Evolutionary conservation across 2,888 invertebrate species (phyloP), one percentile per base, ranked within the genome.

Genomic region (Aproaerema taeniolella): DNA sequence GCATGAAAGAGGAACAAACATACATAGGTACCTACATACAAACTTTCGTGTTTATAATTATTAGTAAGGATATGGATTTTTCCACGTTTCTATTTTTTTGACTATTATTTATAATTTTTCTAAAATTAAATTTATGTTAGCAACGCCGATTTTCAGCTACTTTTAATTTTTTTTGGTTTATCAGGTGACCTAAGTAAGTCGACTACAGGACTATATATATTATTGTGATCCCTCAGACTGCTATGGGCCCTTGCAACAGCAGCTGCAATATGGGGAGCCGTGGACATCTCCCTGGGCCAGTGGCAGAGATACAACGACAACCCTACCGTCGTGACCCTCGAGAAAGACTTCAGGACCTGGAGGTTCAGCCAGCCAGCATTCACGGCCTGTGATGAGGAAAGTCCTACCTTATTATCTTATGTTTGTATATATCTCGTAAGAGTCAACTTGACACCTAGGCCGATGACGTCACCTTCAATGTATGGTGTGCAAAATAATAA

Each of bases 341-440:
- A 90, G 53, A 91, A 91, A 48, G 89, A 91, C 68, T 91, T 83
- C 61, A 63, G 90, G 31, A 86, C 88, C 26, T 91, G 91, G 91
- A 67, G 77, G 35, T 89, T 88, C 60, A 81, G 82, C 9, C 75
- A 90, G 49, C 90, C 90, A 0, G 89, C 88, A 0, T 65, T 88
- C 2, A 91, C 91, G 0, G 81, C 82, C 26, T 91, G 91, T 53
- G 75, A 82, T 41, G 50, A 66, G 47, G 75, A 86, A 13, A 59
- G 61, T n/a, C n/a, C n/a, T 20, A 2, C n/a, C n/a, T n/a, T n/a
- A n/a, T n/a, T n/a, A n/a, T n/a, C n/a, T n/a, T n/a, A n/a, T n/a
- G 24, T 20, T 20, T 5, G 24, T 8, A 8, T 20, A 8, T 20
- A 20, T 7, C 24, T 20, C 5, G 24, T 20, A 7, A 20, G 24